Base-by-base conservation (phyloP, 2,888 invertebrate genomes). In the Sericinus montela region DNA sequence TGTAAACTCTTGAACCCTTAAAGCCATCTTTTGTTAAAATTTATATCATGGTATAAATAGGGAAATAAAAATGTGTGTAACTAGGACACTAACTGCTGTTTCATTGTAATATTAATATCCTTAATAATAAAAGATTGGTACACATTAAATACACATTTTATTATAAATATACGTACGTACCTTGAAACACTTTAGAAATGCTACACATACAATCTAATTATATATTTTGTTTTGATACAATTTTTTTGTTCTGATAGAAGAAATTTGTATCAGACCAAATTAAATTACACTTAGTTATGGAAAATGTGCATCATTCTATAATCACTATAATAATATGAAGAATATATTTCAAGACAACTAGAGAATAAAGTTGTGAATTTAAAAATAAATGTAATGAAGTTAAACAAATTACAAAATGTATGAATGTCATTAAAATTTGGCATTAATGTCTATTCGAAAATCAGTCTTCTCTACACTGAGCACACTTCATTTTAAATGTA, bases 61-160 rank as follows among this genome's bases (percentile, higher is more conserved):
- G 67, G 67, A 71, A 87, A 84, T 80, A 84, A 84, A 80, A 79
- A 70, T 84, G 86, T 86, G 87, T 88, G 87, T 86, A 84, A 82
- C 76, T 87, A 87, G 85, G 70, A 80, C 74, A 74, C 69, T 57
- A 59, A 75, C 55, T 55, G 76, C 58, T 75, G 83, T 86, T 86
- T 85, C 57, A 85, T 82, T 85, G 46, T 55, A 47, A n/a, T 57
- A 35, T 30, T 29, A 13, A 1, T 4, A 38, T 35, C 44, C 45
- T 43, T 48, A 9, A 41, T 49, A 62, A 57, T 43, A 52, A 43
- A 63, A 55, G 50, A 47, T 16, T 23, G 10, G 29, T 56, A 56
- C 38, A 64, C 55, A 42, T 53, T 52, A 72, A 66, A 73, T 71
- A 70, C 67, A 69, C 62, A 69, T 69, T 78, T 80, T 80, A 79